Evolutionary conservation across 1,140 invertebrate genomes (phyloP).

Genomic region (Eurosta solidaginis): DNA sequence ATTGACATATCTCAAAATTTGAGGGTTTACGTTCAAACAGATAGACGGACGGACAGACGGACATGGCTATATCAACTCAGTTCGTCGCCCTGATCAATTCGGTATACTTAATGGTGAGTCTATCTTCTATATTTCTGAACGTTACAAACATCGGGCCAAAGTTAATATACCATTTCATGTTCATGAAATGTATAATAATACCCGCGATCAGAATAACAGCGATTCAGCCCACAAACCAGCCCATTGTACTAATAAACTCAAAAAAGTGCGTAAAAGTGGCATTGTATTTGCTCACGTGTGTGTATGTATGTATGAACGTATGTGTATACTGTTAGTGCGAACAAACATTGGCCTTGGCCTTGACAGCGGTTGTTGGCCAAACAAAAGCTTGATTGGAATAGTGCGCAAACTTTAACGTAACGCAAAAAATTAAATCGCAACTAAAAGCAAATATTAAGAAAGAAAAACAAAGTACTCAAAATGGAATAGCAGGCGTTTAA

Average conservation of each 20-base stretch:
- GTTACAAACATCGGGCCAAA: no score
- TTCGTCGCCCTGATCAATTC: no score
- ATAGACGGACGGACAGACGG: no score
- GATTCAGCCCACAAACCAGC: neutral
- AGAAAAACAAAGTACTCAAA: neutral
- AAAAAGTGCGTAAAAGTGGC: neutral
- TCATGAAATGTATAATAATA: no score
- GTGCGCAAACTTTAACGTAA: slow-evolving; percentile 28
- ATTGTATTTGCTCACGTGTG: neutral
- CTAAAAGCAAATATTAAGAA: slow-evolving; percentile 23
- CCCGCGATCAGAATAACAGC: neutral
- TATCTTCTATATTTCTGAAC: no score
- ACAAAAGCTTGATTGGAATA: neutral
- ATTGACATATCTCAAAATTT: no score
- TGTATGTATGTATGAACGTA: neutral
- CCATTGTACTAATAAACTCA: neutral
- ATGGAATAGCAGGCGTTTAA: neutral
- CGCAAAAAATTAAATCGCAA: neutral
- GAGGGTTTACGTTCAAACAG: no score
- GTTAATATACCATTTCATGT: no score
- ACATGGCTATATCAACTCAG: no score
- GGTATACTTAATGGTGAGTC: no score
- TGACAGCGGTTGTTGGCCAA: slow-evolving; percentile 33
- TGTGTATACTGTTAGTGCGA: neutral
- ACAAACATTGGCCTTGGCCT: slow-evolving; percentile 31